A percentile compares a stretch with the other conserved stretches of the same genome.
These are phyloP conservation scores for Callorhinus ursinus DNA, from an alignment of 2,113 vertebrate species.

Conservation along the genomic window DNA sequence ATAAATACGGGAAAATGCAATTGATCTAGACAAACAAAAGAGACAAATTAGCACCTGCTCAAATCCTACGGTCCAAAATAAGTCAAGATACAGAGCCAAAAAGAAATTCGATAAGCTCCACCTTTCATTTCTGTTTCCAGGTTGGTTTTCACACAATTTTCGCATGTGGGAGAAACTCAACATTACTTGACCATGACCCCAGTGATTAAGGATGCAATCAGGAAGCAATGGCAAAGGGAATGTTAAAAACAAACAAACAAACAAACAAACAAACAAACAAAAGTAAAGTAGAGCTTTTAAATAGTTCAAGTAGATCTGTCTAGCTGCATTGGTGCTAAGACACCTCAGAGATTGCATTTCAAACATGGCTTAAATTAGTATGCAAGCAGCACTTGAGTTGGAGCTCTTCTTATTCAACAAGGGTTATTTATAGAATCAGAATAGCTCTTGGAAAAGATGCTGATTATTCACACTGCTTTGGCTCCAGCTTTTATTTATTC, in stretches of 20 bases:
- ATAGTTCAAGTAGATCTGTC: neutral
- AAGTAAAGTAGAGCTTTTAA: neutral
- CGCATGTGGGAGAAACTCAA: neutral
- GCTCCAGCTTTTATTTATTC: slow-evolving; percentile 11
- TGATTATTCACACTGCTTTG: slow-evolving; percentile 46
- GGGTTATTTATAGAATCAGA: slow-evolving; percentile 45
- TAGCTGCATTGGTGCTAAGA: neutral
- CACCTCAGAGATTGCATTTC: neutral
- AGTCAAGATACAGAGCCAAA: slow-evolving; percentile 7
- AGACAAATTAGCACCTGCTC: slow-evolving; percentile 62
- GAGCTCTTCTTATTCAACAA: slow-evolving; percentile 14
- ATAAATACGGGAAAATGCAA: slow-evolving; percentile 72
- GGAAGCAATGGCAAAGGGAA: neutral
- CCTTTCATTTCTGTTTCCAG: slow-evolving; percentile 44
- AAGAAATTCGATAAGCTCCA: slow-evolving; percentile 32
- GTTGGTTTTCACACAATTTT: slow-evolving; percentile 24
- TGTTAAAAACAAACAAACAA: neutral
- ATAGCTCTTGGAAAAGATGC: slow-evolving; percentile 35
- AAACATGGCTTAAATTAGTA: neutral
- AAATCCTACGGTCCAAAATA: slow-evolving; percentile 46
- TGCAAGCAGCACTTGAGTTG: neutral
- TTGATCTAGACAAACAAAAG: slow-evolving; percentile 64
- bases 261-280: neutral
- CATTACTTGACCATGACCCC: neutral
- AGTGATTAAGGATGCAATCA: neutral